Conservation (phyloP, 2,888 invertebrate species). For the Drosophila mercatorum region DNA sequence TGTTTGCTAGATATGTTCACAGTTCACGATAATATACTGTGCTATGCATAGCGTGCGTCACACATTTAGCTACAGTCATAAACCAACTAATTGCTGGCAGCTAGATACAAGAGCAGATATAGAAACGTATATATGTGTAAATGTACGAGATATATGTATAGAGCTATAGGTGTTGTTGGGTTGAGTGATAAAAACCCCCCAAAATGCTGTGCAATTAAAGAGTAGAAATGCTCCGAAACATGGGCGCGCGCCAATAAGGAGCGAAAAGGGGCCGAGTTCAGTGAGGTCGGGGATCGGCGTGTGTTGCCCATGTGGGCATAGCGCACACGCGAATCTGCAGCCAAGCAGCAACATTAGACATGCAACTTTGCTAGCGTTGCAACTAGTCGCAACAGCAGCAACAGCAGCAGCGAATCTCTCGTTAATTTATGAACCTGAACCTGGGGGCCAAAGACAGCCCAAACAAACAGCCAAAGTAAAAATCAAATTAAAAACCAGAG, state of each 20-base stretch:
- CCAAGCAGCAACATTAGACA: constrained; percentile 80
- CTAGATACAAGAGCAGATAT: constrained; percentile 21
- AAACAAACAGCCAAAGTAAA: constrained; percentile 60
- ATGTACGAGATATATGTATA: constrained; percentile 6
- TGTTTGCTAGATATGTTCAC: not conserved
- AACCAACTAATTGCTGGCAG: constrained; percentile 52
- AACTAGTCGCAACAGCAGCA: constrained; percentile 24
- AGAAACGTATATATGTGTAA: constrained; percentile 5
- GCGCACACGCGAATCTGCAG: constrained; percentile 77
- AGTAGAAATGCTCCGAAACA: constrained; percentile 29
- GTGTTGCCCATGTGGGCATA: constrained; percentile 62
- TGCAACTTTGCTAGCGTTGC: constrained; percentile 57
- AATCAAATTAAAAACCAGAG: constrained; percentile 82
- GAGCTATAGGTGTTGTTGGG: constrained; percentile 15
- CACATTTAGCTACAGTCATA: constrained; percentile 48
- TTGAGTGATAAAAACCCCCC: constrained; percentile 46
- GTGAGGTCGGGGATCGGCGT: not conserved
- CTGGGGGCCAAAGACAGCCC: constrained; percentile 62
- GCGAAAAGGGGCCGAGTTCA: not conserved
- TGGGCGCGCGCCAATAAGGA: constrained; percentile 2
- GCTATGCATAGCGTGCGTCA: constrained; percentile 25
- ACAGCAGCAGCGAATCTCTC: constrained; percentile 55
- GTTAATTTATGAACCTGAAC: constrained; percentile 82
- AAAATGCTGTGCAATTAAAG: constrained; percentile 53
- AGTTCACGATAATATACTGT: not conserved